phyloP scores from a whole-genome alignment of 2,888 invertebrate species.

The Listrodromus nycthemerus region DNA sequence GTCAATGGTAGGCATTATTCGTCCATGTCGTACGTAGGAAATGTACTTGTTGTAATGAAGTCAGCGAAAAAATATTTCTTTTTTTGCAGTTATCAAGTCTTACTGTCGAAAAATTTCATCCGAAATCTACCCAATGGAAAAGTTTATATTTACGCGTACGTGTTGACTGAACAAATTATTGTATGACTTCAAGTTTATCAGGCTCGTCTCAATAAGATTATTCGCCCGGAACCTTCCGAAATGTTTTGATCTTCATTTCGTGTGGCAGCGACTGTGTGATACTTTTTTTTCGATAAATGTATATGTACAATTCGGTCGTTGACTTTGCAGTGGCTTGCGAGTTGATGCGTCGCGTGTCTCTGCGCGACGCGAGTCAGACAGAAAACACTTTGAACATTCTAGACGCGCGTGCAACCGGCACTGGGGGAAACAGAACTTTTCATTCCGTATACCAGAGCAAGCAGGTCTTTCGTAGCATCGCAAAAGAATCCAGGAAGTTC shows the following conservation, averaged over 20 bases:
- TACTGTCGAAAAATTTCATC: too few relatives aligned
- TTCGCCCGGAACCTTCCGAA: conserved; percentile 65
- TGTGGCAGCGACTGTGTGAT: conserved; percentile 55
- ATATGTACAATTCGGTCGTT: conserved; percentile 39
- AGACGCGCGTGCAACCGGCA: conserved; percentile 42
- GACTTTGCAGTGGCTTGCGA: conserved; percentile 46
- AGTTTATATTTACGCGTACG: background rate
- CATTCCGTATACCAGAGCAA: conserved; percentile 13
- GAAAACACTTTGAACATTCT: conserved; percentile 62
- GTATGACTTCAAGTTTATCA: conserved; percentile 13
- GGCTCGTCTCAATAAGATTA: conserved; percentile 53
- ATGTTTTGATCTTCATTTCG: conserved; percentile 53
- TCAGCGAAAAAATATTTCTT: too few relatives aligned
- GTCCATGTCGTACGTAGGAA: too few relatives aligned
- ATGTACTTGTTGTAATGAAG: too few relatives aligned
- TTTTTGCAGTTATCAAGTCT: too few relatives aligned
- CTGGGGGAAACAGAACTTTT: conserved; percentile 30
- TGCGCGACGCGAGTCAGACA: conserved; percentile 24
- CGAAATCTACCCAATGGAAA: background rate
- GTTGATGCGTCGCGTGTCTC: conserved; percentile 9
- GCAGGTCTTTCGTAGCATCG: conserved; percentile 17
- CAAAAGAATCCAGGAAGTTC: conserved; percentile 52
- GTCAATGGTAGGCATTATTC: too few relatives aligned
- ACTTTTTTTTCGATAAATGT: conserved; percentile 24
- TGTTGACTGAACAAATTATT: background rate